Base-by-base conservation (phyloP, 2,888 invertebrate species). In the Theretra japonica region DNA sequence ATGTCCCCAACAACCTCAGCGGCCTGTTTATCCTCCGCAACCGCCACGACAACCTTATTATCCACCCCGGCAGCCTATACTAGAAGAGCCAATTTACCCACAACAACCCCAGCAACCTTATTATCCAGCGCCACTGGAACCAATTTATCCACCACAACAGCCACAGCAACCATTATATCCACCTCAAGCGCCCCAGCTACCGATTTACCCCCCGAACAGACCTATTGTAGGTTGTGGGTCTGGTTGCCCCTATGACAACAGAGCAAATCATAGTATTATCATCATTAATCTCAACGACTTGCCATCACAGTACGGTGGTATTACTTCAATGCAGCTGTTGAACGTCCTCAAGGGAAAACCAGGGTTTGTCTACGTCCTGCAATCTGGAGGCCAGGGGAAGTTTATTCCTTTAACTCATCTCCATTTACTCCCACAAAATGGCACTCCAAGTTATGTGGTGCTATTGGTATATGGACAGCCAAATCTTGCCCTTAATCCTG, bases 351-450 rank as follows among this genome's bases (percentile, higher is more conserved):
- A 53, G 6, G 70, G 62, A 5, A 53, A 62, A 60, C 62, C 60
- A 56, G 70, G 70, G 17, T 70, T 60, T 33, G 53, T 70, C 21
- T 70, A 62, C 33, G 60, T 62, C 53, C 41, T 62, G 30, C 21
- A 56, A 4, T 11, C 70, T 15, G 70, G 70, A 30, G 62, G 53
- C 17, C 62, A 70, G 33, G 70, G 70, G 21, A 70, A 62, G 5
- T 62, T 70, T 21, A 11, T 70, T 17, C 62, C 70, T 0, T 23
- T 70, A 19, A 56, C 62, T 17, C 70, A 70, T 2, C 60, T 60
- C 1, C 50, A 62, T 56, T 23, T 53, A 8, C 17, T 70, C 2
- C 70, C 70, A 6, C 53, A 62, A 21, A 70, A 70, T 17, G 30
- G 70, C 30, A 23, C 50, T 7, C 70, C 62, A 15, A 62, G 33